Conservation (phyloP, 2,888 invertebrate genomes). For the Sarcophaga rosellei region DNA sequence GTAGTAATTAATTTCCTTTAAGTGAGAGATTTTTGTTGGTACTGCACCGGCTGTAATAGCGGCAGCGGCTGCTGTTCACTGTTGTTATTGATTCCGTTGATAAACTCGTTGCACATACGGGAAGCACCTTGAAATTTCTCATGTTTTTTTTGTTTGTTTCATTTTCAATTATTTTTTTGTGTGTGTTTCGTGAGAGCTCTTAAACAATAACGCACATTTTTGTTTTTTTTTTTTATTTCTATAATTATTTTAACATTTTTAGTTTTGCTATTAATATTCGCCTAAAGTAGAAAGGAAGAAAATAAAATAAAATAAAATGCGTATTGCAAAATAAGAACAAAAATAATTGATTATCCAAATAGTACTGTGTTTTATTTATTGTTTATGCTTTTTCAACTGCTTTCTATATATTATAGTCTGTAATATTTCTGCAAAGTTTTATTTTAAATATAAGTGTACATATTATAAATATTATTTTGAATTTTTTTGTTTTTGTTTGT, state of each 20-base stretch:
- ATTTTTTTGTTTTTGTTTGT: constrained; percentile 24
- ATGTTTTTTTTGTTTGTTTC: constrained; percentile 55
- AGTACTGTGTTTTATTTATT: constrained; percentile 67
- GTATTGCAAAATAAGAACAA: not conserved
- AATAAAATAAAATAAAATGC: not conserved
- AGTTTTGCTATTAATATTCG: constrained; percentile 17
- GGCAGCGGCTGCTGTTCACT: constrained; percentile 32
- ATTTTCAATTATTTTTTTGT: constrained; percentile 45
- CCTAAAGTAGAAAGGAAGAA: constrained; percentile 39
- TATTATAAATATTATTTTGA: not conserved
- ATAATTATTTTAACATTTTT: constrained; percentile 38
- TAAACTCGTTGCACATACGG: constrained; percentile 72
- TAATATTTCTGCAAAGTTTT: too few species aligned
- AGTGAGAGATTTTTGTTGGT: constrained; percentile 53
- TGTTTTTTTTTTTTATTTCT: constrained; percentile 3
- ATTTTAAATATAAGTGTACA: constrained; percentile 31
- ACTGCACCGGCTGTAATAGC: constrained; percentile 15
- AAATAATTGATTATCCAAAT: not conserved
- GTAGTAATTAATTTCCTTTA: constrained; percentile 65
- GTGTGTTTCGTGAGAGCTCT: constrained; percentile 46
- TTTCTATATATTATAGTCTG: not conserved
- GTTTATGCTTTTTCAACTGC: constrained; percentile 67
- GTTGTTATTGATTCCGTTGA: constrained; percentile 66
- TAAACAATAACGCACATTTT: constrained; percentile 25
- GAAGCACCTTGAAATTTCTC: constrained; percentile 78